Evolutionary conservation across 1,140 invertebrate species (phyloP).

Genomic region (Hycleus cichorii): DNA sequence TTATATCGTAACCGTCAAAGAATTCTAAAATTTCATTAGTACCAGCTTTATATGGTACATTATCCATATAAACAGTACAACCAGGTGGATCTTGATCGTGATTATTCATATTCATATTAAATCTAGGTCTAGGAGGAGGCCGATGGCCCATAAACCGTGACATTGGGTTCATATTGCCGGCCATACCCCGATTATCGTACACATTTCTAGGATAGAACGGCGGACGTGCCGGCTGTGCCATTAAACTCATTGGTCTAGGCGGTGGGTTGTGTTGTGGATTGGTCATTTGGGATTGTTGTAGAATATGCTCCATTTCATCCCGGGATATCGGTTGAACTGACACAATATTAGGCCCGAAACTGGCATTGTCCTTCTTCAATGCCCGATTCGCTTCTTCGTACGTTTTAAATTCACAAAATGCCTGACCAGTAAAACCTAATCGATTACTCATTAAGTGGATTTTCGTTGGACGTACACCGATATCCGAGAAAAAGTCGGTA

Average conservation of each 20-base stretch:
- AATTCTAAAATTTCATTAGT: slow-evolving; percentile 83
- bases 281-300: slow-evolving; percentile 11
- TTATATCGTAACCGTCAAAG: slow-evolving; percentile 68
- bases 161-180: neutral
- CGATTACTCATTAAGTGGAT: slow-evolving; percentile 67
- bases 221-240: neutral
- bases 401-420: slow-evolving; percentile 75
- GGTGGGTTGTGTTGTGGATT: neutral
- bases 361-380: slow-evolving; percentile 58
- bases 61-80: slow-evolving; percentile 74
- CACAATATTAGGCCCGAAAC: slow-evolving; percentile 57
- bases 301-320: slow-evolving; percentile 43
- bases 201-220: slow-evolving; percentile 16
- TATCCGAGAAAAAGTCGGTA: slow-evolving; percentile 69
- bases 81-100: slow-evolving; percentile 60
- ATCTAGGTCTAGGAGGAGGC: slow-evolving; percentile 2
- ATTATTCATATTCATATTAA: slow-evolving; percentile 20
- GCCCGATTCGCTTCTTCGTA: slow-evolving; percentile 62
- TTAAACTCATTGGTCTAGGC: neutral
- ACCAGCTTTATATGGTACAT: slow-evolving; percentile 77
- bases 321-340: slow-evolving; percentile 59
- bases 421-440: slow-evolving; percentile 62
- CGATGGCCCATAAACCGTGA: slow-evolving; percentile 5
- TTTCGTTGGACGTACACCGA: slow-evolving; percentile 63
- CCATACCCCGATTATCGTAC: neutral